Evolutionary conservation across 1,140 invertebrate genomes (phyloP).

Genomic region (Dinothrombium tinctorium): DNA sequence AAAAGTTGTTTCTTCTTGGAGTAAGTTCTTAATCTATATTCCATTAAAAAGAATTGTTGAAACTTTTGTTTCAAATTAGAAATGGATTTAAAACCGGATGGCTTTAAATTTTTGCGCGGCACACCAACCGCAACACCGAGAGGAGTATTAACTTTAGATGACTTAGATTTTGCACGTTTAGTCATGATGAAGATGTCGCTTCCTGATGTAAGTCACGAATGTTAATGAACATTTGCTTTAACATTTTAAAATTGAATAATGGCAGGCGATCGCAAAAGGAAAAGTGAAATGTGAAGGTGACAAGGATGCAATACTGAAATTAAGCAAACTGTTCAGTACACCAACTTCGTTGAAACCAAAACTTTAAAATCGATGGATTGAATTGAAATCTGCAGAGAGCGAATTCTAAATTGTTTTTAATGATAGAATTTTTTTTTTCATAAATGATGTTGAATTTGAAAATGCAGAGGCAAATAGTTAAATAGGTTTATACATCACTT

Average conservation of each 20-base stretch:
- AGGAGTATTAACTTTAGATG: conserved; percentile 1
- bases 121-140: background rate
- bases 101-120: background rate
- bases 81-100: background rate
- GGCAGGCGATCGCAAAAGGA: background rate
- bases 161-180: conserved; percentile 2
- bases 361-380: too few relatives aligned
- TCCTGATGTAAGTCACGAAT: background rate
- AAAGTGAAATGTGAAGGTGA: conserved; percentile 1
- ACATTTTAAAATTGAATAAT: background rate
- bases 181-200: conserved; percentile 2
- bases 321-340: background rate
- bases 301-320: conserved; percentile 1
- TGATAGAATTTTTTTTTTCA: too few relatives aligned
- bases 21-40: conserved; percentile 32
- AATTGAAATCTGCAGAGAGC: too few relatives aligned
- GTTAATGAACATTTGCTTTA: background rate
- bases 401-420: too few relatives aligned
- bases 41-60: background rate
- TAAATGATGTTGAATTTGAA: too few relatives aligned
- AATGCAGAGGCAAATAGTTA: too few relatives aligned
- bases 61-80: background rate
- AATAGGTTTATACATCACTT: too few relatives aligned
- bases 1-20: conserved; percentile 51
- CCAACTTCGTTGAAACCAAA: conserved; percentile 6